Percentiles rank a stretch among this genome's conserved stretches.
Evolutionary conservation across 2,797 vertebrate genomes (phyloP).

Genomic region (Danio albolineatus): DNA sequence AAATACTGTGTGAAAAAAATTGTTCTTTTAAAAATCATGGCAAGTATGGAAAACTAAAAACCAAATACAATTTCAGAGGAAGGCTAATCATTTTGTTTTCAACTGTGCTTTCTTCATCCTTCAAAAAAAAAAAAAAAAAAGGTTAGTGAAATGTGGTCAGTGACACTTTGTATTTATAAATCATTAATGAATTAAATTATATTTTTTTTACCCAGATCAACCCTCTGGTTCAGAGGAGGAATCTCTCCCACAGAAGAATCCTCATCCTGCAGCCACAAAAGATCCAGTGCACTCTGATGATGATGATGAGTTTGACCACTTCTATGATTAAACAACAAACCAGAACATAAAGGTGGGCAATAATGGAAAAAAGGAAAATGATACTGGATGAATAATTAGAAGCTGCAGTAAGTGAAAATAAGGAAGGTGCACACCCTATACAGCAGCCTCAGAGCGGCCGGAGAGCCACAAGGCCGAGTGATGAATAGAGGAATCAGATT

Average conservation of each 20-base stretch:
- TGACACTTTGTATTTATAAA: too few species aligned
- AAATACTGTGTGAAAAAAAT: too few species aligned
- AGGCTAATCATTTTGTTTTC: too few species aligned
- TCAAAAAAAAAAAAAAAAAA: too few species aligned
- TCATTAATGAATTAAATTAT: too few species aligned
- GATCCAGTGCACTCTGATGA: conserved; percentile 59
- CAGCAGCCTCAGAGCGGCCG: conserved; percentile 47
- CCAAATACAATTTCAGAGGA: too few species aligned
- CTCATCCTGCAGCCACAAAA: not conserved
- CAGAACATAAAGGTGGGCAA: conserved; percentile 7
- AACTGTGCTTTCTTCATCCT: not conserved
- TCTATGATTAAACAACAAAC: conserved; percentile 70
- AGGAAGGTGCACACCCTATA: conserved; percentile 45
- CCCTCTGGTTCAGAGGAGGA: conserved; percentile 57
- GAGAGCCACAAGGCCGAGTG: conserved; percentile 42
- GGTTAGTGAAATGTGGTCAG: not conserved
- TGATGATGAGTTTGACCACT: conserved; percentile 76
- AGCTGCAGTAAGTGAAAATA: conserved; percentile 29
- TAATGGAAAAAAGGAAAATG: conserved; percentile 24
- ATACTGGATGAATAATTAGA: conserved; percentile 17
- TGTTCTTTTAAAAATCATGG: too few species aligned
- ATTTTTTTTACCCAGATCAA: conserved; percentile 46
- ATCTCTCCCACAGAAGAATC: conserved; percentile 3
- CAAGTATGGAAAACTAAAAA: too few species aligned
- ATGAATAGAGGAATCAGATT: conserved; percentile 61